Percentiles rank a stretch among this genome's conserved stretches.
phyloP scores from a whole-genome alignment of 2,797 vertebrate genomes.

The Borostomias antarcticus region DNA sequence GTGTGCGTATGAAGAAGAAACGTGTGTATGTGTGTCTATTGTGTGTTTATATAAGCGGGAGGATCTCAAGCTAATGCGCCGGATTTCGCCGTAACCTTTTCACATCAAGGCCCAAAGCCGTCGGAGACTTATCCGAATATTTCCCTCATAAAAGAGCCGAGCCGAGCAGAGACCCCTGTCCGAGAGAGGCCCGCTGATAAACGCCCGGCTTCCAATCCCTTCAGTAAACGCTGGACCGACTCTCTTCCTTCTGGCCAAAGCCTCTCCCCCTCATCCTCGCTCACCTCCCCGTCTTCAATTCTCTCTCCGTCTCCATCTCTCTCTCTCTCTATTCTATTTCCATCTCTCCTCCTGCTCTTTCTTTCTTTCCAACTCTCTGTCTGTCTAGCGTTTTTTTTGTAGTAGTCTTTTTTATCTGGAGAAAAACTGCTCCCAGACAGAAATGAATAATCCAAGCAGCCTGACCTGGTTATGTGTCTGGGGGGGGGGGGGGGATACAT shows the following conservation, averaged over 20 bases:
- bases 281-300: conserved; percentile 18
- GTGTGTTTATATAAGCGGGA: conserved; percentile 57
- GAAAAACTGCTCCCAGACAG: too few species aligned
- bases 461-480: too few species aligned
- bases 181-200: conserved; percentile 55
- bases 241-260: background rate
- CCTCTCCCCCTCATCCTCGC: background rate
- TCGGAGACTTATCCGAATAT: conserved; percentile 62
- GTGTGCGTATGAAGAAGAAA: conserved; percentile 20
- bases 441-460: too few species aligned
- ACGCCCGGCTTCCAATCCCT: conserved; percentile 33
- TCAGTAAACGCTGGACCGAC: conserved; percentile 14
- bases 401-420: background rate
- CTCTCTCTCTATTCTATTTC: conserved; percentile 2
- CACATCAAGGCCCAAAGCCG: conserved; percentile 52
- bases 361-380: background rate
- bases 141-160: conserved; percentile 68
- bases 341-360: background rate
- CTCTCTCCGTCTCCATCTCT: conserved; percentile 1
- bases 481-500: too few species aligned
- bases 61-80: conserved; percentile 61
- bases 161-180: conserved; percentile 66
- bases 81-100: conserved; percentile 46
- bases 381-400: background rate
- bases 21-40: conserved; percentile 25